Percentiles rank a stretch among this genome's conserved stretches.
These are phyloP conservation scores for Pogonomyrmex californicus DNA, from an alignment of 1,140 invertebrate species.

Conservation along the genomic window DNA sequence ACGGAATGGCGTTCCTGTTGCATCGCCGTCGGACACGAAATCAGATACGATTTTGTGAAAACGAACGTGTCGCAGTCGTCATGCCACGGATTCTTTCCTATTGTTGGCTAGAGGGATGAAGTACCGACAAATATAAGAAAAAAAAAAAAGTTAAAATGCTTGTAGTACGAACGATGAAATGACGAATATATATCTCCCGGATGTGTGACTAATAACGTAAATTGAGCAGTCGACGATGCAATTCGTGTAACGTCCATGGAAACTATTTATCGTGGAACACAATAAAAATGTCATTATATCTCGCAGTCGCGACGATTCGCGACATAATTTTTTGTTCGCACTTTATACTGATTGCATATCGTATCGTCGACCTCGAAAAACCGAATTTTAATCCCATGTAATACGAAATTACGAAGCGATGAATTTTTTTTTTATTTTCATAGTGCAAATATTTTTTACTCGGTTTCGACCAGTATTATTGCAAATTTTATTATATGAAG, in stretches of 20 bases:
- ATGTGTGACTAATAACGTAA: conserved; percentile 61
- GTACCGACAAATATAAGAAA: background rate
- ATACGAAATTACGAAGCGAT: conserved; percentile 36
- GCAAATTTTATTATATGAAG: conserved; percentile 19
- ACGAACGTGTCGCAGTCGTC: background rate
- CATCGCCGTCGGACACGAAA: conserved; percentile 26
- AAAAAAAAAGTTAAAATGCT: background rate
- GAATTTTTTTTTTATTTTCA: conserved; percentile 37
- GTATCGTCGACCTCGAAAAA: conserved; percentile 18
- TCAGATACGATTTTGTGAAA: conserved; percentile 30
- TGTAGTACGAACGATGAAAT: background rate
- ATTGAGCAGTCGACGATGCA: conserved; percentile 56
- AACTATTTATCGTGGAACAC: conserved; percentile 54
- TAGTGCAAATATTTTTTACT: conserved; percentile 28
- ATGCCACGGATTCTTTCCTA: background rate
- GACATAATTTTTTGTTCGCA: conserved; percentile 2
- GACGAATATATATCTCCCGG: conserved; percentile 16
- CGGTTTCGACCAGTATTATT: background rate
- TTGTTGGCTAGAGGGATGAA: background rate
- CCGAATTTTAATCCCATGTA: conserved; percentile 45
- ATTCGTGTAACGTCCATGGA: conserved; percentile 23
- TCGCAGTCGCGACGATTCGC: background rate
- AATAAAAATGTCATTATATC: conserved; percentile 74
- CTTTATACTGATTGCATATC: background rate
- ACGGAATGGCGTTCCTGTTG: background rate